Evolutionary conservation across 2,113 vertebrate species (phyloP).

Genomic region (Paralichthys olivaceus): DNA sequence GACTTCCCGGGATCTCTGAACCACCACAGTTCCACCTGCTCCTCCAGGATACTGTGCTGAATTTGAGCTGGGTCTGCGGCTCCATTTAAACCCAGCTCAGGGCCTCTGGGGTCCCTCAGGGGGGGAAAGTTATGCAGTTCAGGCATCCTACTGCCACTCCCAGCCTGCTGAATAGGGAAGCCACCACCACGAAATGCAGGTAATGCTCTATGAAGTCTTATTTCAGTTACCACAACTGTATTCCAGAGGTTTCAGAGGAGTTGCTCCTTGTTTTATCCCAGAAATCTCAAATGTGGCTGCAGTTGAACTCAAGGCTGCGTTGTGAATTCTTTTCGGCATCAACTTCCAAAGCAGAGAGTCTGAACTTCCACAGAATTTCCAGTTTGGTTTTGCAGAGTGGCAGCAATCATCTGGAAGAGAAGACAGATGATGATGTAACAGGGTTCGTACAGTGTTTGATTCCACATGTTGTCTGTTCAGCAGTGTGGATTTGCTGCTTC

Average conservation of each 20-base stretch:
- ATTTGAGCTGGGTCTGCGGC: constrained; percentile 79
- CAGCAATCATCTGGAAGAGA: constrained; percentile 69
- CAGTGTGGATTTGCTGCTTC: neutral
- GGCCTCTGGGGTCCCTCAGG: constrained; percentile 57
- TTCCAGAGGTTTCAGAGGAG: neutral
- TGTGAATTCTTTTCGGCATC: constrained; percentile 20
- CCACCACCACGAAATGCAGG: constrained; percentile 44
- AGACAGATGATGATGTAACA: constrained; percentile 36
- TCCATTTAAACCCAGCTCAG: constrained; percentile 48
- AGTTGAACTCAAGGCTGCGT: neutral
- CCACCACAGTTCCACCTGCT: constrained; percentile 99
- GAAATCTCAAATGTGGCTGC: neutral
- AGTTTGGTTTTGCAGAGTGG: constrained; percentile 11
- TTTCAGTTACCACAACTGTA: neutral
- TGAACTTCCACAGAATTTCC: constrained; percentile 15
- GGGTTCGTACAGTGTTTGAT: neutral
- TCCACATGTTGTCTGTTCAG: neutral
- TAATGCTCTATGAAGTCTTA: constrained; percentile 3
- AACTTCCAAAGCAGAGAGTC: constrained; percentile 40
- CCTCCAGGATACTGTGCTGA: constrained; percentile 90
- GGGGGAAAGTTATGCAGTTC: constrained; percentile 84
- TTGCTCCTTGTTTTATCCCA: neutral
- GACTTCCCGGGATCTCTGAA: constrained; percentile 93
- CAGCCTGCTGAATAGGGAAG: constrained; percentile 42
- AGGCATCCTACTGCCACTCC: constrained; percentile 79